phyloP scores from a whole-genome alignment of 2,113 vertebrate species.

The Chaenocephalus aceratus region DNA sequence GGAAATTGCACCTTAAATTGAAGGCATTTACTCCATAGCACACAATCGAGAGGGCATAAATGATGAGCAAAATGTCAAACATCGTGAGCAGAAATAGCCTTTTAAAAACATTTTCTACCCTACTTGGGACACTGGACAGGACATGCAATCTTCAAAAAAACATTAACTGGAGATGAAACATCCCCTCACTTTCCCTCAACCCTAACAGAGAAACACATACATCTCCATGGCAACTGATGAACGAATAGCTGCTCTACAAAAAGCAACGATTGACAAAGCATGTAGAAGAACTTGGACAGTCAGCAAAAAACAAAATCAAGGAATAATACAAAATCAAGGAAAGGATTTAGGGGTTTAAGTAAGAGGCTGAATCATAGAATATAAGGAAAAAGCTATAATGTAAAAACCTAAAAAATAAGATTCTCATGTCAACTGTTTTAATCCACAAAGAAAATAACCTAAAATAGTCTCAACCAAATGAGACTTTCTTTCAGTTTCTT shows the following conservation, averaged over 20 bases:
- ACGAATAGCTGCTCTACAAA: constrained; percentile 69
- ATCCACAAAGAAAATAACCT: not conserved
- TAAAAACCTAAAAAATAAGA: not conserved
- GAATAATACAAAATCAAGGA: not conserved
- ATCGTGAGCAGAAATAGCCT: no score
- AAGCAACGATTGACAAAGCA: constrained; percentile 56
- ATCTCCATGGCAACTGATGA: constrained; percentile 83
- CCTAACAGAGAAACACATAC: constrained; percentile 53
- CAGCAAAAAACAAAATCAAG: constrained; percentile 23
- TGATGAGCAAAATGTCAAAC: no score
- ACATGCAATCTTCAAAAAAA: constrained; percentile 25
- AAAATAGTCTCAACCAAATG: not conserved
- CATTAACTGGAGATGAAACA: constrained; percentile 69
- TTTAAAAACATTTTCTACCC: no score
- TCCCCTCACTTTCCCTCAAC: constrained; percentile 48
- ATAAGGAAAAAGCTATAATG: not conserved
- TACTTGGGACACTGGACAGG: constrained; percentile 15
- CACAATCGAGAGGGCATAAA: no score
- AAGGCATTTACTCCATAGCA: no score
- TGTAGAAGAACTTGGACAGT: constrained; percentile 38
- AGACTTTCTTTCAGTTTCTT: not conserved
- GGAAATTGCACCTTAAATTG: no score
- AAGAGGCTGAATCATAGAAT: not conserved
- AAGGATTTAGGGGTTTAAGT: not conserved
- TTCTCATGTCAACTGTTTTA: not conserved